A percentile compares a stretch with the other conserved stretches of the same genome.
Evolutionary conservation across 2,888 invertebrate species (phyloP).

Genomic region (Platycheirus albimanus): DNA sequence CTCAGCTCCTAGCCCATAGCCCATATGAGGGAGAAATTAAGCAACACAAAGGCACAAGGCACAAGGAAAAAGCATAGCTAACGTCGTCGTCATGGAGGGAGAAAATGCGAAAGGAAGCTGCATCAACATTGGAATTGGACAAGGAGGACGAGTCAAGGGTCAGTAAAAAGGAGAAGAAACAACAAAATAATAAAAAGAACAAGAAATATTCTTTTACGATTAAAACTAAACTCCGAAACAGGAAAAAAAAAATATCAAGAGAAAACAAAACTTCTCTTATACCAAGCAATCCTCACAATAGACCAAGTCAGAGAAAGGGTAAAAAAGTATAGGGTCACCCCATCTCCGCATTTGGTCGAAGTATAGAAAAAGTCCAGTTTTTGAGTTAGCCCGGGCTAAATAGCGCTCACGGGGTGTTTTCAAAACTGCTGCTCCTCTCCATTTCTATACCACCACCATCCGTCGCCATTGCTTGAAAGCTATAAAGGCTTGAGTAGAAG

Average conservation of each 20-base stretch:
- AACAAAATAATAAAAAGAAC: constrained; percentile 45
- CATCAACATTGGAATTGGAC: constrained; percentile 18
- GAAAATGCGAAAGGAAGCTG: constrained; percentile 55
- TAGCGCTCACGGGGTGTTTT: constrained; percentile 59
- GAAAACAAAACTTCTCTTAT: constrained; percentile 41
- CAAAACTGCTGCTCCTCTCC: constrained; percentile 19
- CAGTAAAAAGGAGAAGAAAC: constrained; percentile 18
- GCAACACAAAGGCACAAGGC: constrained; percentile 48
- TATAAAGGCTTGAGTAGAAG: constrained; percentile 54
- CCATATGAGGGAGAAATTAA: constrained; percentile 56
- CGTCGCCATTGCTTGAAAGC: constrained; percentile 17
- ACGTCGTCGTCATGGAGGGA: no score
- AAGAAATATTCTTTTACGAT: constrained; percentile 63
- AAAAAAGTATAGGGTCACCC: constrained; percentile 3
- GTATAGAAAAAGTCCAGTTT: constrained; percentile 60
- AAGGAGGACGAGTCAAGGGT: not conserved
- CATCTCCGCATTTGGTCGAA: constrained; percentile 25
- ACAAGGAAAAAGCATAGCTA: no score
- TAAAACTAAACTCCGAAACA: constrained; percentile 50
- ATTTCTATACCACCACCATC: not conserved
- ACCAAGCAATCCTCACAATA: constrained; percentile 53
- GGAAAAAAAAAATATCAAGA: not conserved
- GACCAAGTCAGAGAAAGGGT: constrained; percentile 26
- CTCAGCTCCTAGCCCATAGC: no score
- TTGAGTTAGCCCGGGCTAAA: constrained; percentile 64